Evolutionary conservation across 2,113 vertebrate species (phyloP).

Genomic region (Crotalus horridus): DNA sequence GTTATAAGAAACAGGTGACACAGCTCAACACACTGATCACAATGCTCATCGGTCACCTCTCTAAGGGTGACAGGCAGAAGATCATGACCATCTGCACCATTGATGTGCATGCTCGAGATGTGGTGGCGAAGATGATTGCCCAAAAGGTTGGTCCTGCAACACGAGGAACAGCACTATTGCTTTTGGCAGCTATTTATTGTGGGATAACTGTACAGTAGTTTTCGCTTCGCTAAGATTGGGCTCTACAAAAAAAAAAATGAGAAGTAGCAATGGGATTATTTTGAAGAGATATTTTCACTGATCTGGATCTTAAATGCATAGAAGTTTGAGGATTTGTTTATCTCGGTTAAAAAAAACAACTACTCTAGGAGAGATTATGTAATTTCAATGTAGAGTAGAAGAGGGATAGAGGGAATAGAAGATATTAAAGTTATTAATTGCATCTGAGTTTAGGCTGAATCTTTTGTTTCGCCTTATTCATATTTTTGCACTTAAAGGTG

Average conservation of each 20-base stretch:
- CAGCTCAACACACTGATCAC: slow-evolving; percentile 91
- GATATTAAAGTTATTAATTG: accelerated
- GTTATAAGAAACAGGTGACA: slow-evolving; percentile 88
- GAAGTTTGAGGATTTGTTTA: background rate
- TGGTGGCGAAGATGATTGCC: slow-evolving; percentile 88
- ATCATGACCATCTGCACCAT: slow-evolving; percentile 98
- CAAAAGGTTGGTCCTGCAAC: slow-evolving; percentile 79
- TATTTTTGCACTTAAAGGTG: slow-evolving; percentile 68
- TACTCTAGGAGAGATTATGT: background rate
- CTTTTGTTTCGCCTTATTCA: background rate
- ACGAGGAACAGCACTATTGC: no score
- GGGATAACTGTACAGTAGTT: background rate
- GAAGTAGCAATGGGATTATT: background rate
- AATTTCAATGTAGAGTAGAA: background rate
- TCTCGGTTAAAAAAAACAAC: background rate
- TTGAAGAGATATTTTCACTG: background rate
- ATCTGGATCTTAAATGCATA: no score
- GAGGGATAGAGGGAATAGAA: background rate
- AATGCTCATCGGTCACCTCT: slow-evolving; percentile 88
- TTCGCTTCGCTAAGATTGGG: background rate
- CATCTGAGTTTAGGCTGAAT: background rate
- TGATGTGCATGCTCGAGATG: slow-evolving; percentile 92
- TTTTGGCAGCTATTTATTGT: background rate
- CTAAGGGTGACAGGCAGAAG: slow-evolving; percentile 88
- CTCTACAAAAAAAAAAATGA: background rate